Conservation (phyloP, 2,113 vertebrate genomes). For the Chloropsis cyanopogon region DNA sequence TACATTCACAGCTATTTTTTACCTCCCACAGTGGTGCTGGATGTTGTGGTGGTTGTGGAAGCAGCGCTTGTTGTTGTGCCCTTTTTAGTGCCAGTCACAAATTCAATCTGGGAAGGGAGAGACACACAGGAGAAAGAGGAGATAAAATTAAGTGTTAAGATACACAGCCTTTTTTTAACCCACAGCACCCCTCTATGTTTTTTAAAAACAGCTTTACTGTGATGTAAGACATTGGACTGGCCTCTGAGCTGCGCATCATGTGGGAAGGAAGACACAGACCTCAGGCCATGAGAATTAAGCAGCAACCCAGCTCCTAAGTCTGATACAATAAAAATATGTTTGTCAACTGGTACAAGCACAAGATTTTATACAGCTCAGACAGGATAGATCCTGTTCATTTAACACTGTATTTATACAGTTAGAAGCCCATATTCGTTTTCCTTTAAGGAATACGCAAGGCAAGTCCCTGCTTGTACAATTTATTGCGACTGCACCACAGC, state of each 20-base stretch:
- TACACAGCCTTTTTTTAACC: not conserved
- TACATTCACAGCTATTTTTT: not conserved
- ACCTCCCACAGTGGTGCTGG: constrained; percentile 89
- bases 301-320: not conserved
- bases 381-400: not conserved
- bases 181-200: not conserved
- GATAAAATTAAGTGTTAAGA: not conserved
- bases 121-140: not conserved
- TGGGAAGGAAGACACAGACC: not conserved
- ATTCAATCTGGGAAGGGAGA: constrained; percentile 85
- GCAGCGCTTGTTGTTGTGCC: constrained; percentile 85
- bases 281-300: not conserved
- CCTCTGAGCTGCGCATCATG: not conserved
- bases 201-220: not conserved
- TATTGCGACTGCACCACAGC: not conserved
- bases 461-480: constrained; percentile 7
- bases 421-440: not conserved
- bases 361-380: not conserved
- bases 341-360: not conserved
- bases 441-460: not conserved
- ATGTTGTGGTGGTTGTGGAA: constrained; percentile 81
- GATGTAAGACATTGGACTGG: not conserved
- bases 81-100: constrained; percentile 97
- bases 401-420: not conserved
- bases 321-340: not conserved